Conservation (phyloP, 2,797 vertebrate genomes). For the Etheostoma perlongum region DNA sequence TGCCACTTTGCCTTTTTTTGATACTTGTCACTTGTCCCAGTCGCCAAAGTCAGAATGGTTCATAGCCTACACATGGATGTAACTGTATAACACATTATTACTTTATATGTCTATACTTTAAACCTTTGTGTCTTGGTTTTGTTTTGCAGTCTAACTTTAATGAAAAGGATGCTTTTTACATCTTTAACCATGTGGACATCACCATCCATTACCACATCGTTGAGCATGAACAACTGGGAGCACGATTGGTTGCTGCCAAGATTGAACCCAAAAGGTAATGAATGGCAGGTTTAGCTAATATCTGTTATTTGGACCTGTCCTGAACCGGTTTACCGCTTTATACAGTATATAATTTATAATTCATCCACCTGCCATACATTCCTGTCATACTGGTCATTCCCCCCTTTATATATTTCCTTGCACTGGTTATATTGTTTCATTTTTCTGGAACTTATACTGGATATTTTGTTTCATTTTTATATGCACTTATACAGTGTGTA, state of each 20-base stretch:
- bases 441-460: too few relatives aligned
- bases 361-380: not conserved
- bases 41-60: not conserved
- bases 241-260: slow-evolving; percentile 94
- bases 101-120: not conserved
- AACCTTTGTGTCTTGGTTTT: slow-evolving; percentile 2
- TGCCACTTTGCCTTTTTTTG: not conserved
- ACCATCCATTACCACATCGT: slow-evolving; percentile 92
- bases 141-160: slow-evolving; percentile 89
- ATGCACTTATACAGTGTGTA: too few relatives aligned
- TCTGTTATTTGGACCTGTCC: not conserved
- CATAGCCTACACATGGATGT: not conserved
- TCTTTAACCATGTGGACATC: slow-evolving; percentile 97
- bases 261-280: slow-evolving; percentile 94
- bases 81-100: not conserved
- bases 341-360: too few relatives aligned
- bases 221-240: slow-evolving; percentile 89
- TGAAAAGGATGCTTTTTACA: slow-evolving; percentile 92
- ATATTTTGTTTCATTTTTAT: too few relatives aligned
- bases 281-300: not conserved
- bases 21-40: not conserved
- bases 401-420: not conserved
- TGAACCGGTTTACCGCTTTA: too few relatives aligned
- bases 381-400: not conserved
- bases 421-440: not conserved